Evolutionary conservation across 2,888 invertebrate genomes (phyloP), one percentile per base, ranked within the genome.

Genomic region (Dione juno): DNA sequence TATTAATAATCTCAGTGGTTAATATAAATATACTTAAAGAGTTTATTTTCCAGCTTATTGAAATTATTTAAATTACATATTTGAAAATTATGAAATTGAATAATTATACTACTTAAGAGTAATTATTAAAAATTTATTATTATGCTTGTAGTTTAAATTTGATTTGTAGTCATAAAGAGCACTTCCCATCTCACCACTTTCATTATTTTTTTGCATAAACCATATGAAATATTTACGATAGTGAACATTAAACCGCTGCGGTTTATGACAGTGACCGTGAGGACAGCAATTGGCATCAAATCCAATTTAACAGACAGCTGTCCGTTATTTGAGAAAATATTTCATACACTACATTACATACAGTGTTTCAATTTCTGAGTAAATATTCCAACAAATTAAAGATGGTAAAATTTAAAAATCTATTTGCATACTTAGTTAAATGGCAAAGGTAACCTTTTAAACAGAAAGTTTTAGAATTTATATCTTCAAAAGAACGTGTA

Each of bases 261-360:
- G 78, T 85, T 84, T 82, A 84, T 82, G 80, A 76, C 78, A 65
- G 66, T 67, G 79, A 77, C 79, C 79, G 74, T 80, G 81, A 77
- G 71, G 75, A 66, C 69, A 57, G 69, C 70, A 76, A 76, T 78
- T 75, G 82, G 77, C 74, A 79, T 79, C 77, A 82, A 82, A 84
- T 82, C 79, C 77, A 79, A 83, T 83, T 82, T 82, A 80, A 79
- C 79, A 80, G 79, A 76, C 79, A 81, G 79, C 78, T 81, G 79
- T 73, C 77, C 76, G 79, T 75, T 74, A 77, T 78, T 71, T 74
- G 61, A 74, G 73, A 66, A 74, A 72, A 76, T 66, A 41, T 57
- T 64, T 48, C 40, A 70, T 61, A 66, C 14, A 21, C 19, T 40
- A 52, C 48, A 40, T 68, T n/a, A n/a, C n/a, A 53, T 63, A 54